Base-by-base conservation (phyloP, 2,888 invertebrate species). In the Tryphoninae sp. region DNA sequence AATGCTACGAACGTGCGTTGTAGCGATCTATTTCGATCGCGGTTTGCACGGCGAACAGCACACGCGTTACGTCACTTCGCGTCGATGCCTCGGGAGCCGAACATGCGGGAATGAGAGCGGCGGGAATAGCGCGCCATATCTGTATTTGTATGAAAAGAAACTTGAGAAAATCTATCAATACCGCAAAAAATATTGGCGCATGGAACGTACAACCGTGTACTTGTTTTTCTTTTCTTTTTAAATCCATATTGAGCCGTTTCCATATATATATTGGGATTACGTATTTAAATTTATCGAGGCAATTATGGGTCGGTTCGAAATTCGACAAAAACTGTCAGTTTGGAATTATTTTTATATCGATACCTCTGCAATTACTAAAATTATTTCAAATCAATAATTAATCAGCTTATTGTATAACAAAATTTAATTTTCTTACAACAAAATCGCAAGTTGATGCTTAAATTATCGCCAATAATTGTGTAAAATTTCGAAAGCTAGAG, bases 21-120 rank as follows among this genome's bases (percentile, higher is more conserved):
- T 69, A 61, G n/a, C 72, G 81, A 78, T 81, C 77, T 77, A 77
- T 81, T 81, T 81, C 64, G 68, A 81, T 73, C 73, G 53, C 53
- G 22, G 33, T 23, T 55, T 13, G 65, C 58, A 64, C 62, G 42
- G 53, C 19, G 42, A 64, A 40, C 40, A 9, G 11, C 49, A 16
- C 19, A 58, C 19, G 40, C 61, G 72, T 80, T 67, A 64, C 71
- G 33, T 69, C 68, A 69, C 62, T 33, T 65, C 59, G 33, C 22
- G 67, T 73, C 65, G 49, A 55, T 19, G 58, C 59, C 7, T n/a
- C 51, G 59, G 16, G 33, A 68, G 19, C 42, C 65, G n/a, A 16
- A n/a, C 49, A 26, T 55, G 19, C 64, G 62, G 16, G 7, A 26
- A 81, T 16, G 22, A 68, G 40, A 40, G 45, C 33, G 19, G 4